phyloP scores from a whole-genome alignment of 2,888 invertebrate genomes.

The Melinaea menophilus region DNA sequence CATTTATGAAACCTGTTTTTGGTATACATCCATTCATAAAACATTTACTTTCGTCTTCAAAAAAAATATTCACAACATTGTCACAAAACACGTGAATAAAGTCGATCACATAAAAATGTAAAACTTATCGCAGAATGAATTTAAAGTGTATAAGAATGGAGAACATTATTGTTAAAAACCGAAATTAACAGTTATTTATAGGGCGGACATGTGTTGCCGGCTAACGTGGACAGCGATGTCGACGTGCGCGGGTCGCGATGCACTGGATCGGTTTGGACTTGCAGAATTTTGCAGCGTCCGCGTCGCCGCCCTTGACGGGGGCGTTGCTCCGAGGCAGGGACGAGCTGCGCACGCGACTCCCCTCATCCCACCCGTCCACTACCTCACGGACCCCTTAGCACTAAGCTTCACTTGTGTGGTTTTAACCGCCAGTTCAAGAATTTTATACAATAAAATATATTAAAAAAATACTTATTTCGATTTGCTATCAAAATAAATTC shows the following conservation, averaged over 20 bases:
- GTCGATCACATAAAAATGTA: conserved; percentile 38
- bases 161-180: conserved; percentile 72
- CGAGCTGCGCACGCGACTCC: conserved; percentile 74
- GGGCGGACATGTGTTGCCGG: conserved; percentile 57
- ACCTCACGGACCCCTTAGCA: conserved; percentile 39
- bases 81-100: conserved; percentile 48
- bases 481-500: too few relatives aligned
- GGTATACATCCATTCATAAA: conserved; percentile 60
- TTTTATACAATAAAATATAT: background rate
- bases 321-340: conserved; percentile 77
- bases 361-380: conserved; percentile 51
- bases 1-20: conserved; percentile 62
- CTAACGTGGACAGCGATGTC: conserved; percentile 49
- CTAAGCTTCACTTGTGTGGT: conserved; percentile 25
- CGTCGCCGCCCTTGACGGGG: conserved; percentile 79
- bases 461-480: too few relatives aligned
- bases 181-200: conserved; percentile 74
- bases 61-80: conserved; percentile 50
- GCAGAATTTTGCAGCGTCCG: conserved; percentile 76
- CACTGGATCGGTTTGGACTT: conserved; percentile 74
- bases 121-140: conserved; percentile 36
- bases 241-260: conserved; percentile 74
- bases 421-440: background rate
- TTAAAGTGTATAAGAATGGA: conserved; percentile 66
- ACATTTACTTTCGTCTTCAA: conserved; percentile 57